Conservation (phyloP, 2,888 invertebrate species). For the Daptonema setosum region DNA sequence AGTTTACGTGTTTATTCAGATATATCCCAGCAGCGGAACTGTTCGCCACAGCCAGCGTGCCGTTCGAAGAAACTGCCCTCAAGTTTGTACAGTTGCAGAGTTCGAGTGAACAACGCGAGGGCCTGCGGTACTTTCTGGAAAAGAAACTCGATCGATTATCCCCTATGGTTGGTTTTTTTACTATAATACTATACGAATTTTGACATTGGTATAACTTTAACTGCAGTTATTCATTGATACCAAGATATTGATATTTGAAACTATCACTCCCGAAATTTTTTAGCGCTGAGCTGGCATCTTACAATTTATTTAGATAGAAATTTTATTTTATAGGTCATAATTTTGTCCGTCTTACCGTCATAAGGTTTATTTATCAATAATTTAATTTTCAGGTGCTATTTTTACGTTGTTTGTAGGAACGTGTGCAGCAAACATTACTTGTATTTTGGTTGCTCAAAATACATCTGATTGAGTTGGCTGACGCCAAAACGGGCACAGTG, state of each 20-base stretch:
- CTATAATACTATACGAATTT: too few species aligned
- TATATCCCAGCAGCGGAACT: slow-evolving; percentile 40
- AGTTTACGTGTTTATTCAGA: background rate
- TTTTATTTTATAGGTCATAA: too few species aligned
- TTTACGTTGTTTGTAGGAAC: slow-evolving; percentile 35
- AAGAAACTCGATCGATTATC: slow-evolving; percentile 51
- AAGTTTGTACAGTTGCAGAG: slow-evolving; percentile 51
- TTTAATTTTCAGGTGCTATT: background rate
- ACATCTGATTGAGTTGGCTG: slow-evolving; percentile 64
- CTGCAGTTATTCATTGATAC: too few species aligned
- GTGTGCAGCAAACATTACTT: slow-evolving; percentile 60
- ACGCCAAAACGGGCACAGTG: slow-evolving; percentile 31
- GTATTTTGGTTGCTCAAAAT: slow-evolving; percentile 79
- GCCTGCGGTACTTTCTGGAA: slow-evolving; percentile 58
- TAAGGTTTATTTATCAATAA: background rate
- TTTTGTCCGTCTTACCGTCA: too few species aligned
- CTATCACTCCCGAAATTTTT: too few species aligned
- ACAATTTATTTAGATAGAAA: too few species aligned
- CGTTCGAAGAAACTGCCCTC: slow-evolving; percentile 75
- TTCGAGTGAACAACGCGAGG: slow-evolving; percentile 45
- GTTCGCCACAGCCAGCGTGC: slow-evolving; percentile 64
- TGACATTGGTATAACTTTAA: too few species aligned
- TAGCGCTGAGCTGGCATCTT: too few species aligned
- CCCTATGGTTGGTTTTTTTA: slow-evolving; percentile 30
- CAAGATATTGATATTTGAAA: too few species aligned